Evolutionary conservation across 2,113 vertebrate species (phyloP).

Genomic region (Oceanodroma tethys): DNA sequence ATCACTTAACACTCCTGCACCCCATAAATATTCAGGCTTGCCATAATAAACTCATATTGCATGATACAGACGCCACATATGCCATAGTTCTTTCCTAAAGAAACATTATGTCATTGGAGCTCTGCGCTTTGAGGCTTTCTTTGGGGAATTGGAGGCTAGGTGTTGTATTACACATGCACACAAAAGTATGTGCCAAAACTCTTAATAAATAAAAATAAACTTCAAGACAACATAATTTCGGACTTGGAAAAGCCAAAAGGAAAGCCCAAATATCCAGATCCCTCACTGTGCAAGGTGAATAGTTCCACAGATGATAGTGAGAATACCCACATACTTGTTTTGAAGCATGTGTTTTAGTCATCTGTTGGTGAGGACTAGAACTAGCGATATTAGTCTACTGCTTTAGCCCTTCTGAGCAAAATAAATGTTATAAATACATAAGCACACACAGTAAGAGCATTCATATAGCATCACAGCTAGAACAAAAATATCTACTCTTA

Average conservation of each 20-base stretch:
- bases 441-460: not conserved
- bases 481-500: not conserved
- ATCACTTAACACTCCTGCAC: not conserved
- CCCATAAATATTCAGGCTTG: not conserved
- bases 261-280: not conserved
- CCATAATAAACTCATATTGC: not conserved
- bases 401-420: not conserved
- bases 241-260: not conserved
- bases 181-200: not conserved
- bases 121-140: not conserved
- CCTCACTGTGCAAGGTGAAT: fast-evolving
- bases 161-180: not conserved
- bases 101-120: not conserved
- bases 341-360: not conserved
- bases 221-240: not conserved
- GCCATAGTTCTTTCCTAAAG: not conserved
- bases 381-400: not conserved
- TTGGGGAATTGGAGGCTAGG: not conserved
- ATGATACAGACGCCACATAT: not conserved
- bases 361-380: not conserved
- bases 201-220: not conserved
- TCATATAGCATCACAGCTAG: not conserved
- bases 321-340: not conserved
- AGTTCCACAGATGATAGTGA: not conserved
- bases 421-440: not conserved